These are phyloP conservation scores for Chymomyza costata DNA, from an alignment of 1,140 invertebrate species.

Conservation along the genomic window DNA sequence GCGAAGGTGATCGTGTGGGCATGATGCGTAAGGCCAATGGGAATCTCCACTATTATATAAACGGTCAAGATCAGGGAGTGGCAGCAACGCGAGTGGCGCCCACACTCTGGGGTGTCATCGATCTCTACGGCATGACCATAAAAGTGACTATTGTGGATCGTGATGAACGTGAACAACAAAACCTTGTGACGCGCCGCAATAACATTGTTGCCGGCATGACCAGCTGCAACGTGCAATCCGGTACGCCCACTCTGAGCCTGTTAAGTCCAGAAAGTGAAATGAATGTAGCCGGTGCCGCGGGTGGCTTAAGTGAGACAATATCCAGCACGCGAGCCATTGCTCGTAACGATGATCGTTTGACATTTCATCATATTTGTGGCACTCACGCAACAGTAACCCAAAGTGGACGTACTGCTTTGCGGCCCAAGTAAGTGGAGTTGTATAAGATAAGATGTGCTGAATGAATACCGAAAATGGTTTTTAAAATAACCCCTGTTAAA, in stretches of 20 bases:
- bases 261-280: slow-evolving; percentile 64
- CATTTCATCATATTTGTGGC: slow-evolving; percentile 93
- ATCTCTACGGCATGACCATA: slow-evolving; percentile 97
- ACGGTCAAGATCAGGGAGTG: slow-evolving; percentile 93
- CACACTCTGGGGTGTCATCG: slow-evolving; percentile 93
- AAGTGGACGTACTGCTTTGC: slow-evolving; percentile 89
- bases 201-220: slow-evolving; percentile 76
- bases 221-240: slow-evolving; percentile 36
- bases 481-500: too few relatives aligned
- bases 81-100: slow-evolving; percentile 87
- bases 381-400: slow-evolving; percentile 94
- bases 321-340: slow-evolving; percentile 64
- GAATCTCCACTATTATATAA: slow-evolving; percentile 94
- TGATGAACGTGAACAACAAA: slow-evolving; percentile 86
- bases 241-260: slow-evolving; percentile 58
- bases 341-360: slow-evolving; percentile 81
- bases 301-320: slow-evolving; percentile 50
- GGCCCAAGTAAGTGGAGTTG: slow-evolving; percentile 90
- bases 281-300: slow-evolving; percentile 48
- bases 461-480: background rate
- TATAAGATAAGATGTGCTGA: too few relatives aligned
- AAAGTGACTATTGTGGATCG: slow-evolving; percentile 91
- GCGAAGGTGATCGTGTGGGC: slow-evolving; percentile 87
- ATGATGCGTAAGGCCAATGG: slow-evolving; percentile 89
- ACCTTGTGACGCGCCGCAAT: slow-evolving; percentile 83